Base-by-base conservation (phyloP, 2,113 vertebrate genomes). In the Erpornis zantholeuca region DNA sequence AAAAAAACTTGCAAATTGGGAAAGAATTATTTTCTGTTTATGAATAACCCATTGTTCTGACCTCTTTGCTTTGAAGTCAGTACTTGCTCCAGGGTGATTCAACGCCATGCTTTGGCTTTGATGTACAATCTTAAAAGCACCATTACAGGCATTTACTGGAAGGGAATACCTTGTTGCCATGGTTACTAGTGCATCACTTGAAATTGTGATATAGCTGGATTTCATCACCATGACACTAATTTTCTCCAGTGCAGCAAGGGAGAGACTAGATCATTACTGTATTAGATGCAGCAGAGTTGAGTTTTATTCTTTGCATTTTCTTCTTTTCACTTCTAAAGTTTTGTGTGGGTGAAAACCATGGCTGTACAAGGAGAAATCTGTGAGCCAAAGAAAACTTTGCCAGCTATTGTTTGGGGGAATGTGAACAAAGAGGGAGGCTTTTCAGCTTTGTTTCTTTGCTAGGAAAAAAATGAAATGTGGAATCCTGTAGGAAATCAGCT, bases 91-190 rank as follows among this genome's bases (percentile, higher is more conserved):
- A 93, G 88, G 83, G 72, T 93, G 63, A 97, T 87, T 63, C 82
- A 95, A 65, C 1, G 12, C 14, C 94, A 29, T 88, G 61, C 44
- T 92, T 94, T 63, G 91, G 72, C 87, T 97, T 95, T 97, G 53
- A 95, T 96, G 93, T 91, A 53, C 65, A 94, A 82, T 95, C 94
- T 94, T 96, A 93, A 94, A 94, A 95, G 82, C 63, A 91, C 45
- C 52, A 83, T 84, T 79, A 87, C 28, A 94, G 36, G 29, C 92
- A 95, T 92, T 94, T 92, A 82, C 88, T 94, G 92, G 86, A 92
- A 96, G 63, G 91, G 95, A 95, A 88, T 64, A 73, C 72, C 86
- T 96, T 80, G 85, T 97, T 95, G 42, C 84, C 84, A 90, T 91
- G 79, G 76, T 78, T 91, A 93, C 77, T 79, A 59, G 61, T 83